Evolutionary conservation across 2,888 invertebrate species (phyloP).

Genomic region (Orchesellides sinensis): DNA sequence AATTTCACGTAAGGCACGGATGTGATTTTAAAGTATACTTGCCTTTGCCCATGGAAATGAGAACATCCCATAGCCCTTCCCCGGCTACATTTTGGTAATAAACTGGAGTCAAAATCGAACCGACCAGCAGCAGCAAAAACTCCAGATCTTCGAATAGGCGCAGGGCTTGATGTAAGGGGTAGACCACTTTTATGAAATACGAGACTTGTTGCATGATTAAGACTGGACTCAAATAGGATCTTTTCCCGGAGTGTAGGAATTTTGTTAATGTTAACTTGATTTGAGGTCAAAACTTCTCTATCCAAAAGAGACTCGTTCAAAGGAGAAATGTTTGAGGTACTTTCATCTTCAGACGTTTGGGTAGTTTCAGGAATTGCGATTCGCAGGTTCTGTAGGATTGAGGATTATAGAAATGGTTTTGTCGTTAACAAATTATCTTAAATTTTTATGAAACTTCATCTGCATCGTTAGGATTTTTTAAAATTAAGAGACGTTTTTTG

Average conservation of each 20-base stretch:
- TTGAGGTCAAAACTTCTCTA: slow-evolving; percentile 34
- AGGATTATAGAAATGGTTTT: not conserved
- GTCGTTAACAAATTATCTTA: not conserved
- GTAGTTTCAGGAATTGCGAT: slow-evolving; percentile 45
- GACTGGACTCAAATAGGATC: slow-evolving; percentile 68
- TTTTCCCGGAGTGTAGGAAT: slow-evolving; percentile 86
- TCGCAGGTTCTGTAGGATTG: slow-evolving; percentile 45
- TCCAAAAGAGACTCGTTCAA: not conserved
- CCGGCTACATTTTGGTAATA: slow-evolving; percentile 80
- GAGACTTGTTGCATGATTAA: slow-evolving; percentile 84
- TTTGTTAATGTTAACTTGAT: slow-evolving; percentile 73
- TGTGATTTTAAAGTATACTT: not conserved
- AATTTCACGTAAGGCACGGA: not conserved
- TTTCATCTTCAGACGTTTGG: slow-evolving; percentile 43
- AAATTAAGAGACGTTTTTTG: not conserved
- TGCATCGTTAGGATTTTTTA: not conserved
- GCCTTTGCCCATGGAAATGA: slow-evolving; percentile 68
- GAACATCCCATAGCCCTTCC: slow-evolving; percentile 69
- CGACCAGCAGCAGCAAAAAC: slow-evolving; percentile 78
- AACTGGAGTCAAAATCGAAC: slow-evolving; percentile 90
- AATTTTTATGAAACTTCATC: not conserved
- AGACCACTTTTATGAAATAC: slow-evolving; percentile 90
- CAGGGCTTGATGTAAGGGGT: slow-evolving; percentile 91
- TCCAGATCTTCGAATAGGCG: slow-evolving; percentile 84
- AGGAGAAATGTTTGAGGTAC: not conserved